These are phyloP conservation scores for Tragelaphus buxtoni DNA, from an alignment of 2,113 vertebrate species.

Conservation along the genomic window DNA sequence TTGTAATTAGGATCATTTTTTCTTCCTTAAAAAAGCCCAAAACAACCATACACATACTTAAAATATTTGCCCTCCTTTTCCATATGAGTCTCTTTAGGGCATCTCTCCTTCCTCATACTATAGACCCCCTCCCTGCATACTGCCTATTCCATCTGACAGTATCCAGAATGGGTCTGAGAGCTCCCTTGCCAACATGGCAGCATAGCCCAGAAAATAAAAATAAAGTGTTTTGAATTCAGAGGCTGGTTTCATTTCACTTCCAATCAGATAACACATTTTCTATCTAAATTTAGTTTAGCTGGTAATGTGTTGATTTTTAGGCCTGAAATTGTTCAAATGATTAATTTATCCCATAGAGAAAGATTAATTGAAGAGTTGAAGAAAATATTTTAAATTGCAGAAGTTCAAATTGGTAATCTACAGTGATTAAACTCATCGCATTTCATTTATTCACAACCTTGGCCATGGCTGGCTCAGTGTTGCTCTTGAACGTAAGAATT, in stretches of 20 bases:
- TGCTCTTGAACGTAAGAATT: background rate
- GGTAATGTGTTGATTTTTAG: background rate
- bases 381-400: conserved; percentile 7
- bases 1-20: background rate
- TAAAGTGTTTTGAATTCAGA: background rate
- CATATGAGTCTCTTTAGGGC: background rate
- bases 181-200: background rate
- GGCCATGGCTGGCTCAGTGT: background rate
- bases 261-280: background rate
- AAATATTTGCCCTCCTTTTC: background rate
- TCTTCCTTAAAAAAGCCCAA: background rate
- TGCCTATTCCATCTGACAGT: background rate
- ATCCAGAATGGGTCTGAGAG: background rate
- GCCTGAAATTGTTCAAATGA: background rate
- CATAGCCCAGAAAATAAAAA: conserved; percentile 8
- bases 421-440: background rate
- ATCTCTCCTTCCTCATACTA: background rate
- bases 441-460: background rate
- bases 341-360: background rate
- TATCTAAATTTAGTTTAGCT: background rate
- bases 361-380: background rate
- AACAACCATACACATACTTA: background rate
- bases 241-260: background rate
- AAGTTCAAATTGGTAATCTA: background rate
- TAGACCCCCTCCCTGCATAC: background rate